A percentile compares a stretch with the other conserved stretches of the same genome.
These are phyloP conservation scores for Dryobates pubescens DNA, from an alignment of 2,797 vertebrate species.

Conservation along the genomic window DNA sequence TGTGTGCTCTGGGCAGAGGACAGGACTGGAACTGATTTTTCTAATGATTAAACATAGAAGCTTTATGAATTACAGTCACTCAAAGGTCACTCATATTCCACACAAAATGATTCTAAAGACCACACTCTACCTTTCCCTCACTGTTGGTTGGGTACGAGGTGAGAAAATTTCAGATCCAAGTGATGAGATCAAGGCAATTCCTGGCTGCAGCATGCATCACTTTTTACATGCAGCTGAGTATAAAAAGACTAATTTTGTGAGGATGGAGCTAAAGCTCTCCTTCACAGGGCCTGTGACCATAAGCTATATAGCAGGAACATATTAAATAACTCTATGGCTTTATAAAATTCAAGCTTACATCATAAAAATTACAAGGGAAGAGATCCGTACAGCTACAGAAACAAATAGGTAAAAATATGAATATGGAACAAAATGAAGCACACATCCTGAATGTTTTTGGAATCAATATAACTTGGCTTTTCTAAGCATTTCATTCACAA, in stretches of 20 bases:
- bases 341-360: neutral
- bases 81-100: neutral
- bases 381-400: neutral
- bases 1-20: neutral
- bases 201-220: neutral
- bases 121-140: neutral
- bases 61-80: neutral
- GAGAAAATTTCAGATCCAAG: neutral
- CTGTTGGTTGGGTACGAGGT: neutral
- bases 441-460: neutral
- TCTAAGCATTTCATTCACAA: neutral
- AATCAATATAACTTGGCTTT: neutral
- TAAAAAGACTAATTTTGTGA: neutral
- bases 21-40: neutral
- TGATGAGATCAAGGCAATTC: neutral
- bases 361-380: neutral
- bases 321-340: neutral
- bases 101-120: neutral
- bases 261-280: neutral
- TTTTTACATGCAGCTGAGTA: neutral
- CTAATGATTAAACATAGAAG: neutral
- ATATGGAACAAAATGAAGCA: neutral
- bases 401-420: neutral
- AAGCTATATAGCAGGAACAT: neutral
- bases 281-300: neutral